A percentile compares a stretch with the other conserved stretches of the same genome.
Conservation (phyloP, 2,888 invertebrate species). For the Malthinus seriepunctatus region DNA sequence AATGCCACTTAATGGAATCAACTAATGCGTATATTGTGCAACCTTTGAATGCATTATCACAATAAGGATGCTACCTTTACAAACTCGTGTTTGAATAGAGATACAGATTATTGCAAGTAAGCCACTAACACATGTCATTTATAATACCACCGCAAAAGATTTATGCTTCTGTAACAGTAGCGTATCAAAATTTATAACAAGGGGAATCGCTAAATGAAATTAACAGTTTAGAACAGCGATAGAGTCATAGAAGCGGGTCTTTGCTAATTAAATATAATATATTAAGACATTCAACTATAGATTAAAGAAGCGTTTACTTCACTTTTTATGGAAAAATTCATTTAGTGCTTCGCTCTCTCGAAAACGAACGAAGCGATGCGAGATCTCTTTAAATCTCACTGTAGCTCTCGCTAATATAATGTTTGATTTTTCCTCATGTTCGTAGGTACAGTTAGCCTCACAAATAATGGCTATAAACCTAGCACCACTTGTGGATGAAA, state of each 20-base stretch:
- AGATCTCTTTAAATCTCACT: too few species aligned
- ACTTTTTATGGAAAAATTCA: too few species aligned
- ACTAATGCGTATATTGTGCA: constrained; percentile 38
- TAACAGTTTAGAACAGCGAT: neutral
- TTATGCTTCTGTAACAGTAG: constrained; percentile 14
- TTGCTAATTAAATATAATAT: too few species aligned
- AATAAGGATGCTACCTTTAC: constrained; percentile 34
- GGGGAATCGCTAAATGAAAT: neutral
- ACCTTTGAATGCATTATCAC: constrained; percentile 33
- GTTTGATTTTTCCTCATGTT: too few species aligned
- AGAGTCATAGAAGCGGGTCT: neutral
- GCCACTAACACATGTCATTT: constrained; percentile 25
- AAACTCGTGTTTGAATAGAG: constrained; percentile 27
- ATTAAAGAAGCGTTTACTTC: too few species aligned
- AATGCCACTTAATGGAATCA: constrained; percentile 37
- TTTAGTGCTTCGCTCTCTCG: too few species aligned
- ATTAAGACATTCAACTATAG: too few species aligned
- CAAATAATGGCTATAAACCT: too few species aligned
- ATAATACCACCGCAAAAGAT: constrained; percentile 7
- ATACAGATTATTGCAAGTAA: constrained; percentile 33
- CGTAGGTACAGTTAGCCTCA: too few species aligned
- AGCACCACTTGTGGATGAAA: too few species aligned
- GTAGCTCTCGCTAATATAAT: too few species aligned
- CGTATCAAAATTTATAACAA: constrained; percentile 6
- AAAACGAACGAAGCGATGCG: too few species aligned